Evolutionary conservation across 2,888 invertebrate species (phyloP).

Genomic region (Biston stratarius): DNA sequence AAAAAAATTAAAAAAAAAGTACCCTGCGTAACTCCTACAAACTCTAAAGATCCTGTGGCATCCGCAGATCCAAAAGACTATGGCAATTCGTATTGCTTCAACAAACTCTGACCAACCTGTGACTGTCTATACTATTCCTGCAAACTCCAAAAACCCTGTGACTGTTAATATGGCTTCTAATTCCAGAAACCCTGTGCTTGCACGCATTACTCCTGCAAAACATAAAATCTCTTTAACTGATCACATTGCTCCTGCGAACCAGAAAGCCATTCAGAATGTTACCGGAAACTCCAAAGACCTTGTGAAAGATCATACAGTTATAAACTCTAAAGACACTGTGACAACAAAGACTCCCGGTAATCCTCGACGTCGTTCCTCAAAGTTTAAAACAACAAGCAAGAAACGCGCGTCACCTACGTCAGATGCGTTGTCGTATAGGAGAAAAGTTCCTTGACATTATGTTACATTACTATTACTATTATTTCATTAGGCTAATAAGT

Average conservation of each 20-base stretch:
- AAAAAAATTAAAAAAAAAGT: no score
- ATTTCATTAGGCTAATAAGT: neutral
- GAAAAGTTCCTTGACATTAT: neutral
- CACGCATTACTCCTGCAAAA: neutral
- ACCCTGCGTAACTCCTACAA: no score
- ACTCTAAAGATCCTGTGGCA: neutral
- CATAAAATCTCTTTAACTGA: neutral
- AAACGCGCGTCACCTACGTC: neutral
- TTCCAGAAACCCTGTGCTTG: neutral
- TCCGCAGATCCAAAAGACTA: neutral
- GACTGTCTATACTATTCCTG: neutral
- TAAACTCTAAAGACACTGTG: neutral
- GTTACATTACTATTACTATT: no score
- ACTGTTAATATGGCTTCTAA: neutral
- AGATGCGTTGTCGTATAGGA: neutral
- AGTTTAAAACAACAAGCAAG: neutral
- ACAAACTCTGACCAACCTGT: neutral
- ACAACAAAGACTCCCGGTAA: neutral
- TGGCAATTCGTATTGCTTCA: neutral
- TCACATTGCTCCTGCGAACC: neutral
- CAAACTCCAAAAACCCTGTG: neutral
- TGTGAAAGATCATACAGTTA: neutral
- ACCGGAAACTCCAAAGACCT: neutral
- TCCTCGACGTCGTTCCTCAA: neutral
- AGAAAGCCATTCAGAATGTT: neutral